Conservation (phyloP, 2,113 vertebrate genomes). For the Tichodroma muraria region DNA sequence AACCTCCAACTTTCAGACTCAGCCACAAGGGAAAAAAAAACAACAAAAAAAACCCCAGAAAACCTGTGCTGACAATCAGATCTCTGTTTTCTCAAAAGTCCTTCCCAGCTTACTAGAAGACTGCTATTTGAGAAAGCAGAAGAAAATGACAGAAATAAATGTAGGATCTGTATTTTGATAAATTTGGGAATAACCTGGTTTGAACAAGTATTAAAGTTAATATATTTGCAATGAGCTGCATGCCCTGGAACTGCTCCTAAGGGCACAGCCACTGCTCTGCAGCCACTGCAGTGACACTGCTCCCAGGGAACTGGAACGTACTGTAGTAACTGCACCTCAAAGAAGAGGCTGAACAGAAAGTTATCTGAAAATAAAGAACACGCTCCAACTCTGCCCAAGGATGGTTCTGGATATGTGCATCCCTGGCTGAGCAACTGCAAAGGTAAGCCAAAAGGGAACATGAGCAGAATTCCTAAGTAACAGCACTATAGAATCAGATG, state of each 20-base stretch:
- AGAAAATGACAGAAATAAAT: not conserved
- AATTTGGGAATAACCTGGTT: not conserved
- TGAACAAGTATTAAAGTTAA: not conserved
- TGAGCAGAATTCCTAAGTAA: not conserved
- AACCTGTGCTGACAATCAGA: not conserved
- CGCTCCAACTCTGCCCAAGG: not conserved
- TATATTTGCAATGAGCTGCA: not conserved
- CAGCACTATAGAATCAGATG: not conserved
- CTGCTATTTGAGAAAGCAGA: not conserved
- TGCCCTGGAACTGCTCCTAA: not conserved
- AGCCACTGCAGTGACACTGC: not conserved
- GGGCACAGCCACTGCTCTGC: not conserved
- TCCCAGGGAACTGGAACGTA: not conserved
- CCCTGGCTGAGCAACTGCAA: not conserved
- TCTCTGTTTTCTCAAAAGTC: not conserved
- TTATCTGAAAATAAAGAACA: not conserved
- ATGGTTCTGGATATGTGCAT: accelerated
- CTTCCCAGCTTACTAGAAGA: not conserved
- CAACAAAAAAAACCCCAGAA: not conserved
- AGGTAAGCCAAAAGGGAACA: not conserved
- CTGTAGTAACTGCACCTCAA: not conserved
- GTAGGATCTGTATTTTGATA: not conserved
- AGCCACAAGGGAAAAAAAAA: too few relatives aligned
- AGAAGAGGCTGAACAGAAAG: not conserved
- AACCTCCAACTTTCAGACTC: not conserved